Percentiles rank a stretch among this genome's conserved stretches.
Conservation (phyloP, 2,113 vertebrate species). For the Calidris pugnax region DNA sequence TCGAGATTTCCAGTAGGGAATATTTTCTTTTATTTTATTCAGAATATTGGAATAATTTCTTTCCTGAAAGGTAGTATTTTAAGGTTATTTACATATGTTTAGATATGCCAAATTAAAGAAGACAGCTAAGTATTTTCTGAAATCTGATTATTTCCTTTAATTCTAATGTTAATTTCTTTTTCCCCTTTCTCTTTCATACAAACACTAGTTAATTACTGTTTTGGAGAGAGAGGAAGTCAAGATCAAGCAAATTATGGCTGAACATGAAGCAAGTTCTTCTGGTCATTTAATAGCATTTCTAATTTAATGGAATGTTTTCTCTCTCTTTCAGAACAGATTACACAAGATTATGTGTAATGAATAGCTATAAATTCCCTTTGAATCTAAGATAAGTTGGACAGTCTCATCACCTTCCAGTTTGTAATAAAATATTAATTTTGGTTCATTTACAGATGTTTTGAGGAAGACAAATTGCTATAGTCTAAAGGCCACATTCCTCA, state of each 20-base stretch:
- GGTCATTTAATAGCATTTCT: background rate
- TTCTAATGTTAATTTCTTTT: background rate
- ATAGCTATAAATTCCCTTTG: background rate
- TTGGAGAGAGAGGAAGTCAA: background rate
- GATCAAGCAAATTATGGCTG: background rate
- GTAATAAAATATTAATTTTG: constrained; percentile 19
- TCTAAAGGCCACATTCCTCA: background rate
- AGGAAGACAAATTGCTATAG: background rate
- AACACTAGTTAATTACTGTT: background rate
- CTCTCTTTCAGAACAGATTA: background rate
- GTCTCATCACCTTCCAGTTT: background rate
- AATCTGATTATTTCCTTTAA: background rate
- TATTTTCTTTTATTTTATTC: background rate
- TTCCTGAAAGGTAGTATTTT: background rate
- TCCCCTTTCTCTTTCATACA: background rate
- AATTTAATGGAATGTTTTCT: constrained; percentile 1
- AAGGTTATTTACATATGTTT: background rate
- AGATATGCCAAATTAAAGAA: background rate
- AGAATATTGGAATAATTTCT: background rate
- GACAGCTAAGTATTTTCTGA: background rate
- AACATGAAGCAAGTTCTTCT: background rate
- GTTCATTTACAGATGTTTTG: constrained; percentile 22
- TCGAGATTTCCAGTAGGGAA: background rate
- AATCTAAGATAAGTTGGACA: background rate
- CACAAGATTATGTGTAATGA: background rate